These are phyloP conservation scores for Melanargia galathea DNA, from an alignment of 2,888 invertebrate species.

Conservation along the genomic window DNA sequence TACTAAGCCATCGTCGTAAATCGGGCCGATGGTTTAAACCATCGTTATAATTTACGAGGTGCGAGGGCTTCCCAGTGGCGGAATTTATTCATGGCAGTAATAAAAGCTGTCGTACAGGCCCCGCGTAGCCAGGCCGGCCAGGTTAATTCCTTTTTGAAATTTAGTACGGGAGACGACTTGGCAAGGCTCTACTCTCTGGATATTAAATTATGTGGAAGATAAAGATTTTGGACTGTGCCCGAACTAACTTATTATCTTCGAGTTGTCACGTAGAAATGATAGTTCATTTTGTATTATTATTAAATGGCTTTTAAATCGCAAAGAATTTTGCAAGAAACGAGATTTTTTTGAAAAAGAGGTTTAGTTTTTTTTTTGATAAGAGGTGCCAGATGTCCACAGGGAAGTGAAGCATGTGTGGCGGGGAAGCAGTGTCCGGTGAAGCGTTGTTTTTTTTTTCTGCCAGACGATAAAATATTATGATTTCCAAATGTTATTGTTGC, in stretches of 20 bases:
- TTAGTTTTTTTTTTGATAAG: no score
- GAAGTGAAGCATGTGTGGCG: no score
- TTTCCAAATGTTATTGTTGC: no score
- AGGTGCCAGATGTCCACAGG: no score
- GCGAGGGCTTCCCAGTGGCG: constrained; percentile 56
- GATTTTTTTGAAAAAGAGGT: not conserved
- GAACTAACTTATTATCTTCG: constrained; percentile 27
- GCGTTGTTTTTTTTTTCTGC: no score
- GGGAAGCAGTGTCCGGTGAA: no score
- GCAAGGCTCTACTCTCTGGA: constrained; percentile 41
- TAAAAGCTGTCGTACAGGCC: constrained; percentile 72
- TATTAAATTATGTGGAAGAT: constrained; percentile 41
- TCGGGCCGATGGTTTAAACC: constrained; percentile 58
- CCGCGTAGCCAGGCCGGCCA: constrained; percentile 52
- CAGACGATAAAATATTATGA: no score
- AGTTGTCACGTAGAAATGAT: not conserved
- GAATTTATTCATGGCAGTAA: constrained; percentile 79
- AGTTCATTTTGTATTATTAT: not conserved
- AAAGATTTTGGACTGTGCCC: constrained; percentile 37
- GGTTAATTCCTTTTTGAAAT: constrained; percentile 70
- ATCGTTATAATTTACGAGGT: constrained; percentile 70
- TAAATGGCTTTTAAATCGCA: not conserved
- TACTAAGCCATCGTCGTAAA: constrained; percentile 57
- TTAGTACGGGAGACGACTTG: constrained; percentile 49
- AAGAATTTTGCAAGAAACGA: not conserved